These are phyloP conservation scores for Pterostichus niger DNA, from an alignment of 2,888 invertebrate species.

Conservation along the genomic window DNA sequence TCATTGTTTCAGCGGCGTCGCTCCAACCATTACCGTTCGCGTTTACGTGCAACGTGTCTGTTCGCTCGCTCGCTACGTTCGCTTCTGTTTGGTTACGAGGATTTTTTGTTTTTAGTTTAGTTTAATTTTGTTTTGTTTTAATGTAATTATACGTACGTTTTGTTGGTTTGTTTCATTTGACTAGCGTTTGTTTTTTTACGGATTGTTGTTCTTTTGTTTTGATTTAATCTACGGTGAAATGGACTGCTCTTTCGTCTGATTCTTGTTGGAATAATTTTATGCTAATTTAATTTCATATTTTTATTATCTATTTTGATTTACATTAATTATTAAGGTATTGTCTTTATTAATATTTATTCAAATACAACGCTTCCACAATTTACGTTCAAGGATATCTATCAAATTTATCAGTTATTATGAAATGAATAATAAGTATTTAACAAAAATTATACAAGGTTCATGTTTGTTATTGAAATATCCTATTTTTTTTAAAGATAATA, in stretches of 20 bases:
- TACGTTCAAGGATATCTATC: no score
- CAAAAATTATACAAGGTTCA: no score
- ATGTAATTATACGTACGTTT: conserved; percentile 55
- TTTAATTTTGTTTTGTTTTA: conserved; percentile 53
- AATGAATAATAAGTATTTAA: no score
- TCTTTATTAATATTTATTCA: no score
- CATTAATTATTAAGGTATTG: conserved; percentile 18
- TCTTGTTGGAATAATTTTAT: conserved; percentile 37
- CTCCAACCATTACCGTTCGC: conserved; percentile 30
- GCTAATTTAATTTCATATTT: conserved; percentile 37
- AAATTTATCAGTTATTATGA: no score
- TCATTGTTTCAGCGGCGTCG: conserved; percentile 42
- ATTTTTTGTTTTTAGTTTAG: conserved; percentile 54
- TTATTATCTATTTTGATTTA: conserved; percentile 35
- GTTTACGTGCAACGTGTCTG: conserved; percentile 32
- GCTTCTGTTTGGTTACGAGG: conserved; percentile 24
- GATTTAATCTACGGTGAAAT: conserved; percentile 55
- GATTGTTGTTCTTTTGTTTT: conserved; percentile 50
- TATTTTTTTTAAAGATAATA: no score
- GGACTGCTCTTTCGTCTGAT: conserved; percentile 26
- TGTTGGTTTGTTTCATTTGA: conserved; percentile 54
- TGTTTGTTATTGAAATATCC: no score
- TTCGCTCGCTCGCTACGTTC: neutral
- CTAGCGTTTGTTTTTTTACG: conserved; percentile 52
- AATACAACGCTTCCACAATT: no score